Evolutionary conservation across 2,888 invertebrate genomes (phyloP).

Genomic region (Phalangium opilio): DNA sequence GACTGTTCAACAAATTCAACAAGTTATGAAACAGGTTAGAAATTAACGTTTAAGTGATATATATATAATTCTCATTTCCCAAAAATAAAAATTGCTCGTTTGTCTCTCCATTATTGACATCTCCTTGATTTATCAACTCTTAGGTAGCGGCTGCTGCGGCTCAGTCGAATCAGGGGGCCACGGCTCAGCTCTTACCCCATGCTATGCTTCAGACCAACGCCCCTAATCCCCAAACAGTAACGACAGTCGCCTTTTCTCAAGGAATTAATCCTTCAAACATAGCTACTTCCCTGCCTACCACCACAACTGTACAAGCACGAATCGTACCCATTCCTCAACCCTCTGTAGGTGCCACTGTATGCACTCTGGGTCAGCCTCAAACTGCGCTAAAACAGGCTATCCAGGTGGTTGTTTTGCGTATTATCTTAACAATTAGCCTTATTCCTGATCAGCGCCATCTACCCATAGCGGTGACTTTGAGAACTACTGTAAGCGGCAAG

Average conservation of each 20-base stretch:
- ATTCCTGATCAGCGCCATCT: too few species aligned
- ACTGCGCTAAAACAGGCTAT: neutral
- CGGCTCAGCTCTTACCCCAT: slow-evolving; percentile 1
- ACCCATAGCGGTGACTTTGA: too few species aligned
- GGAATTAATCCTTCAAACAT: neutral
- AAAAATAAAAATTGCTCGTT: too few species aligned
- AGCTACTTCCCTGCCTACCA: neutral
- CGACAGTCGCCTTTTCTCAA: too few species aligned
- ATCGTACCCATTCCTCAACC: neutral
- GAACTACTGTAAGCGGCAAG: too few species aligned
- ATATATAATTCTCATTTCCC: too few species aligned
- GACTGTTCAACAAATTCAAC: slow-evolving; percentile 18
- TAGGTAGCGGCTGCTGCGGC: neutral
- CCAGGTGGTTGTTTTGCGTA: neutral
- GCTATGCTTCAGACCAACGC: neutral
- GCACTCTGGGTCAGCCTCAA: neutral
- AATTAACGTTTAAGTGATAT: slow-evolving; percentile 6
- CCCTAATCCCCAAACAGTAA: neutral
- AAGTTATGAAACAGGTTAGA: slow-evolving; percentile 17
- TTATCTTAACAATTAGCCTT: too few species aligned
- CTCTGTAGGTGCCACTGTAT: too few species aligned
- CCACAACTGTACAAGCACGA: neutral
- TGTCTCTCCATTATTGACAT: too few species aligned
- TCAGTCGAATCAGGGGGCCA: neutral
- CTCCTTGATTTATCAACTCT: neutral